Evolutionary conservation across 2,113 vertebrate genomes (phyloP), one percentile per base, ranked within the genome.

Genomic region (Labeo rohita): DNA sequence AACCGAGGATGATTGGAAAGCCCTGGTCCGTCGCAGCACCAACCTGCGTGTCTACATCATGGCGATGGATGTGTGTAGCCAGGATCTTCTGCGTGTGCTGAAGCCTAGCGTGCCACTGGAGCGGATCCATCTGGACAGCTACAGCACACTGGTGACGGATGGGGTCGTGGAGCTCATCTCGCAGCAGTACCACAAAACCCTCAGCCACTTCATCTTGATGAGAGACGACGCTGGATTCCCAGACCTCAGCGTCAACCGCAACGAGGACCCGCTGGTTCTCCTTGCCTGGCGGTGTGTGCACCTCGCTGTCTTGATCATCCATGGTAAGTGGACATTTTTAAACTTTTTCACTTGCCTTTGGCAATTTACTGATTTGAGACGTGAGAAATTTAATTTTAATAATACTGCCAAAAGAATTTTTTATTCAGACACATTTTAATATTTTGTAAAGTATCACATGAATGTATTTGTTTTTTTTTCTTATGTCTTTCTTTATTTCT

Each of bases 61-160:
- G 97, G 97, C 95, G 75, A 96, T 99, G 92, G 98, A 99, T 92
- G 95, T 98, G 84, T 96, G 96, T 92, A 97, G 95, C 90, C 96
- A 97, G 65, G 97, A 98, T 91, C 97, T 99, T 95, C 93, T 99
- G 90, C 94, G 96, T 91, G 96, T 98, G 93, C 95, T 99, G 80
- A 99, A 99, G 94, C 98, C 98, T 65, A 97, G 97, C 94, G 96
- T 99, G 88, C 98, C 98, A 6, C 92, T 99, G 92, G 97, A 99
- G 95, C 96, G 97, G 89, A 97, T 99, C 93, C 98, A 99, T 90
- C 96, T 99, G 84, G 98, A 99, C 93, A 98, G 98, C 93, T 99
- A 98, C 91, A 95, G 95, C 91, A 96, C 96, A 56, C 95, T 95
- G 88, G 97, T 98, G 93, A 97, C 96, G 28, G 98, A 97, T 61